Evolutionary conservation across 2,797 vertebrate genomes (phyloP).

Genomic region (Crenuchus spilurus): DNA sequence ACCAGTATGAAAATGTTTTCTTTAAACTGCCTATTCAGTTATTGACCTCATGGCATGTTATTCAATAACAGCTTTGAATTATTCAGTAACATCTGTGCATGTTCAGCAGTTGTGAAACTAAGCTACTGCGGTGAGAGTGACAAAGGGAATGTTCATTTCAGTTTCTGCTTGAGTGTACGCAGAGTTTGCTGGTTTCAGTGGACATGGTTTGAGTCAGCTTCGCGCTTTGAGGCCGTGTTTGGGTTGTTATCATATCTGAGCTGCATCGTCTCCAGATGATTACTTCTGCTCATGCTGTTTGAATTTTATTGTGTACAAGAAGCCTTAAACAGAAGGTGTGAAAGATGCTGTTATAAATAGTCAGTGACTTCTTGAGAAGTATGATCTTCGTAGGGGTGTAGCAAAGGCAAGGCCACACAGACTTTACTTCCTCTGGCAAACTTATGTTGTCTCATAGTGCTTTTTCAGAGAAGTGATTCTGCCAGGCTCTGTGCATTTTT

Average conservation of each 20-base stretch:
- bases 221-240: not conserved
- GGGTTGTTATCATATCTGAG: not conserved
- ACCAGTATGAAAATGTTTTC: no score
- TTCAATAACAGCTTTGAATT: no score
- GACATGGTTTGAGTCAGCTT: not conserved
- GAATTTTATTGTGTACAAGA: conserved; percentile 24
- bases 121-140: not conserved
- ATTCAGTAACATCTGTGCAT: not conserved
- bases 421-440: conserved; percentile 34
- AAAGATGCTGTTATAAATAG: conserved; percentile 51
- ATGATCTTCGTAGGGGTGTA: conserved; percentile 18
- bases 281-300: conserved; percentile 1
- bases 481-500: not conserved
- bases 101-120: not conserved
- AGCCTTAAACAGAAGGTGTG: conserved; percentile 46
- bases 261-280: conserved; percentile 19
- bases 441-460: not conserved
- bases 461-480: conserved; percentile 29
- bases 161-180: not conserved
- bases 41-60: no score
- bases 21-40: no score
- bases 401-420: not conserved
- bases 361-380: conserved; percentile 29
- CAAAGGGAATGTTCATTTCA: not conserved
- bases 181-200: not conserved